phyloP scores from a whole-genome alignment of 2,888 invertebrate species.

The Meteorus colon region DNA sequence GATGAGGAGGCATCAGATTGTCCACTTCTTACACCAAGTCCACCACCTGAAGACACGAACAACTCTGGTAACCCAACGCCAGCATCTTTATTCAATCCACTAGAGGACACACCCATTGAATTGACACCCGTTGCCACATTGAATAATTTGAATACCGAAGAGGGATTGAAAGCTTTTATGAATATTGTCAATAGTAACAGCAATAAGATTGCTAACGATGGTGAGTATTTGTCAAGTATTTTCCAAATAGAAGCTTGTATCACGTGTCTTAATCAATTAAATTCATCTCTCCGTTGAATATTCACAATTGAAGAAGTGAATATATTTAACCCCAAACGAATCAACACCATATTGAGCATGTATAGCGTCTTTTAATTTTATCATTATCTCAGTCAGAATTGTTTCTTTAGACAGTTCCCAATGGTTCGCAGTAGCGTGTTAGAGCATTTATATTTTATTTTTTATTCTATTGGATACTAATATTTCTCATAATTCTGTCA shows the following conservation, averaged over 20 bases:
- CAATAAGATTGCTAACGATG: conserved; percentile 66
- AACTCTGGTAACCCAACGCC: conserved; percentile 56
- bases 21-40: conserved; percentile 79
- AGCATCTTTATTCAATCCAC: conserved; percentile 59
- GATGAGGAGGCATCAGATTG: conserved; percentile 81
- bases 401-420: not conserved
- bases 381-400: not conserved
- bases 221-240: conserved; percentile 52
- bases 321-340: not conserved
- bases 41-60: conserved; percentile 75
- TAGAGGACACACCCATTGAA: conserved; percentile 62
- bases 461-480: conserved; percentile 10
- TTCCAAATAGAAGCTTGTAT: not conserved
- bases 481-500: too few relatives aligned
- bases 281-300: not conserved
- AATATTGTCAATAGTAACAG: conserved; percentile 66
- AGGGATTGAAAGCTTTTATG: conserved; percentile 67
- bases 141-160: conserved; percentile 67
- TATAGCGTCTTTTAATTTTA: not conserved
- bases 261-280: not conserved
- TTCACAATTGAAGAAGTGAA: not conserved
- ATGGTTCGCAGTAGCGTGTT: not conserved
- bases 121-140: conserved; percentile 60
- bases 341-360: not conserved
- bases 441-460: conserved; percentile 2